Evolutionary conservation across 2,113 vertebrate species (phyloP), one percentile per base, ranked within the genome.

Genomic region (Paradoxurus hermaphroditus): DNA sequence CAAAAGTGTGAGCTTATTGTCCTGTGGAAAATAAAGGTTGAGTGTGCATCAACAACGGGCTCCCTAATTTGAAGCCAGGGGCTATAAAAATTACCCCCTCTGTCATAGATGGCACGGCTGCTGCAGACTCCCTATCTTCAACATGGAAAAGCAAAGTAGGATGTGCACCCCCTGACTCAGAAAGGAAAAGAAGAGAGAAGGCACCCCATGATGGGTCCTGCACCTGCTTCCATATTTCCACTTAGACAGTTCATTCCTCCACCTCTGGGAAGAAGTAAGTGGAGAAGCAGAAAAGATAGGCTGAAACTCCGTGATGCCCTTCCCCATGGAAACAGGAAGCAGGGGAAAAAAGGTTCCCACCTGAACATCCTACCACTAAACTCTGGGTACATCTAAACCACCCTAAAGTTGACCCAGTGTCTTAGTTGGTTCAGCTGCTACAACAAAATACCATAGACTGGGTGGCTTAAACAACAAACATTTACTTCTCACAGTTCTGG

Each of bases 131-230:
- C 39, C 1, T 5, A 11, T 29, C 23, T 11, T 27, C 1, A 59
- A 29, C 8, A 31, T 1, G 7, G 18, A 49, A 31, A 34, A 49
- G 63, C n/a, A 15, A 8, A 83, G 25, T 15, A 63, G 41, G 12
- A n/a, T 36, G 34, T 15, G 15, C 4, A 68, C 19, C n/a, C 53
- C 3, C 29, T 51, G 83, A 39, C n/a, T 78, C 56, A 7, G 15
- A 44, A 39, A 51, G 36, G 16, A 65, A 67, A 59, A 31, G 3
- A 25, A 34, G 31, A 46, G 23, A 62, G 51, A 34, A 19, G 44
- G 13, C 44, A 16, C 5, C 5, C 9, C 7, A 63, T 3, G 44
- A 3, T 12, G 2, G 10, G 7, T 63, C 16, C 5, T 21, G 3
- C 1, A n/a, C 8, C 23, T 53, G 16, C 0, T n/a, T 51, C 44